These are phyloP conservation scores for Cephalopachus bancanus DNA, from an alignment of 2,797 vertebrate genomes.

Conservation along the genomic window DNA sequence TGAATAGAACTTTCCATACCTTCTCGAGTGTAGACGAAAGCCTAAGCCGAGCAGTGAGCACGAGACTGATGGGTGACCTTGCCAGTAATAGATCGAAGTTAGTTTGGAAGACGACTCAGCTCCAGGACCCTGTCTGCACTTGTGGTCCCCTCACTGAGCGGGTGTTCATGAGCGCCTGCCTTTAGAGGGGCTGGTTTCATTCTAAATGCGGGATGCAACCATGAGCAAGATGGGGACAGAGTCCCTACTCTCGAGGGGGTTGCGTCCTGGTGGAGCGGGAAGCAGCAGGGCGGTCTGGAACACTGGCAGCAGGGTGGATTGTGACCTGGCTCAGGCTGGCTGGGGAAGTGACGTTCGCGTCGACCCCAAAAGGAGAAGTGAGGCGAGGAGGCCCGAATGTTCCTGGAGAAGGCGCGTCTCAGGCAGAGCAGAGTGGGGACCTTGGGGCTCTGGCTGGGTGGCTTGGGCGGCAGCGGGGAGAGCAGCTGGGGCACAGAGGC, in stretches of 20 bases:
- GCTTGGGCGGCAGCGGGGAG: too few relatives aligned
- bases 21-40: background rate
- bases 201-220: constrained; percentile 10
- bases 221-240: background rate
- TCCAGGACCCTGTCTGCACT: background rate
- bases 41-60: background rate
- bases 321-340: background rate
- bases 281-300: too few relatives aligned
- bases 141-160: background rate
- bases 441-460: too few relatives aligned
- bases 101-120: background rate
- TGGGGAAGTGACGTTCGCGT: constrained; percentile 21
- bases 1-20: background rate
- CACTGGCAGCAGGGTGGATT: too few relatives aligned
- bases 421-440: background rate
- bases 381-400: background rate
- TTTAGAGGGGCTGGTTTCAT: background rate
- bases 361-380: background rate
- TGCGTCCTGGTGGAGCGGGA: background rate
- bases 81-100: constrained; percentile 3
- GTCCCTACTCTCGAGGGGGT: constrained; percentile 16
- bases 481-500: too few relatives aligned
- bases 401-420: background rate
- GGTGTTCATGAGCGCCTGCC: background rate
- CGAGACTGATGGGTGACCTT: constrained; percentile 31